Evolutionary conservation across 2,797 vertebrate genomes (phyloP).

Genomic region (Rhynchotus rufescens): DNA sequence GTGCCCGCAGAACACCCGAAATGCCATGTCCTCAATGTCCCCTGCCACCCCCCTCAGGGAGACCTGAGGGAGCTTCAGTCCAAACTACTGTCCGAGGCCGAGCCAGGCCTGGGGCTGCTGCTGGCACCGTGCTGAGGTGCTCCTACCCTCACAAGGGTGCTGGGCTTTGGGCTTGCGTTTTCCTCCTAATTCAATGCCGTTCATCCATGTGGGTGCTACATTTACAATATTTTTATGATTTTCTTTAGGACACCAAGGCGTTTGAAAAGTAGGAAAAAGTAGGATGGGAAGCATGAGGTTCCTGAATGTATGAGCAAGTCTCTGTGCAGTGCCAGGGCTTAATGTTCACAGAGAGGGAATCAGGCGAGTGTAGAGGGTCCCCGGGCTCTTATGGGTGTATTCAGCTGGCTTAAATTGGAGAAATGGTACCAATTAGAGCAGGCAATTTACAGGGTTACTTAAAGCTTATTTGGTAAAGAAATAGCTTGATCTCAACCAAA

Average conservation of each 20-base stretch:
- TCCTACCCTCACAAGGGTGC: not conserved
- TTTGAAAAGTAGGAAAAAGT: not conserved
- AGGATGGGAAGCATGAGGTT: not conserved
- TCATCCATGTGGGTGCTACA: not conserved
- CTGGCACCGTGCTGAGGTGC: not conserved
- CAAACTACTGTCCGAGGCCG: not conserved
- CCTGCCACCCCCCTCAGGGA: not conserved
- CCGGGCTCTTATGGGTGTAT: not conserved
- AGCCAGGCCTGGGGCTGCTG: not conserved
- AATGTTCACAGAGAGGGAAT: not conserved
- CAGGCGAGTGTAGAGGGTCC: not conserved
- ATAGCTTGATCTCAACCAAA: not conserved
- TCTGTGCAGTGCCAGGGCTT: not conserved
- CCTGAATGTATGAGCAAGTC: no score
- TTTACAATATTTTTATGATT: not conserved
- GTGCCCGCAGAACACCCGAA: accelerated
- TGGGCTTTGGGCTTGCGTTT: not conserved
- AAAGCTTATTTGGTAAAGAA: not conserved
- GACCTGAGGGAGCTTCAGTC: not conserved
- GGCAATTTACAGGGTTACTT: not conserved
- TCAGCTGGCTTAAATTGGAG: not conserved
- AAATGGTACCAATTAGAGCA: not conserved
- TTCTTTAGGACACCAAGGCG: not conserved
- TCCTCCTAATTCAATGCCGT: not conserved
- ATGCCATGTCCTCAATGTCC: accelerated